A percentile compares a stretch with the other conserved stretches of the same genome.
phyloP scores from a whole-genome alignment of 2,113 vertebrate species.

The Nettapus auritus region DNA sequence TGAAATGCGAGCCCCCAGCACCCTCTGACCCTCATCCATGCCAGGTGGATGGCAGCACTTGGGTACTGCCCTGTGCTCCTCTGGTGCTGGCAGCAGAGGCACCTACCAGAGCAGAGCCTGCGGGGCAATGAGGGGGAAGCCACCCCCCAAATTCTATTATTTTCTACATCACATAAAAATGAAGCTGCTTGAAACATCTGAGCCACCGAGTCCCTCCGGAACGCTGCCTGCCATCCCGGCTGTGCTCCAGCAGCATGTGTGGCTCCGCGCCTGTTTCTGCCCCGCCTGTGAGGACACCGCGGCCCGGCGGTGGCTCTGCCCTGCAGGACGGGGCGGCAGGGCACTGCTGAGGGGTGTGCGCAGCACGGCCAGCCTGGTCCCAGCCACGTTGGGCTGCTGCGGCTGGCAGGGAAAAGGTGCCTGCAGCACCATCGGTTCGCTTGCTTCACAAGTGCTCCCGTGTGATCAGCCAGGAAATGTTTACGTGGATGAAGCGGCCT shows the following conservation, averaged over 20 bases:
- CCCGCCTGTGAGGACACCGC: background rate
- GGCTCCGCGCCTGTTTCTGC: background rate
- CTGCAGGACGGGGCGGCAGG: background rate
- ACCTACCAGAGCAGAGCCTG: background rate
- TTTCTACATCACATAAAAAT: background rate
- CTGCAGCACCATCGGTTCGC: accelerated
- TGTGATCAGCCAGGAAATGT: background rate
- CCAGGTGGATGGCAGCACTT: accelerated
- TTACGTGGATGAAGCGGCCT: background rate
- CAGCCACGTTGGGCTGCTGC: background rate
- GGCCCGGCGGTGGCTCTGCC: accelerated
- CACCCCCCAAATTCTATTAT: accelerated
- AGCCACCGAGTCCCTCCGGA: background rate
- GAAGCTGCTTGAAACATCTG: background rate
- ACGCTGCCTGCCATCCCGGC: background rate
- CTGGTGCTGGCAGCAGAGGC: background rate
- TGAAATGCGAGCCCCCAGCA: background rate
- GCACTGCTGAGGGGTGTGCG: too few relatives aligned
- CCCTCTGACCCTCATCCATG: accelerated
- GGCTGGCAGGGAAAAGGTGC: background rate
- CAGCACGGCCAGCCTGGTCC: background rate
- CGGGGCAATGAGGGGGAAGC: accelerated
- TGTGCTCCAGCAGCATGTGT: accelerated
- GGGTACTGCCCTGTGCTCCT: too few relatives aligned
- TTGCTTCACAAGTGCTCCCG: background rate